Evolutionary conservation across 2,113 vertebrate genomes (phyloP).

Genomic region (Himantopus leucocephalus): DNA sequence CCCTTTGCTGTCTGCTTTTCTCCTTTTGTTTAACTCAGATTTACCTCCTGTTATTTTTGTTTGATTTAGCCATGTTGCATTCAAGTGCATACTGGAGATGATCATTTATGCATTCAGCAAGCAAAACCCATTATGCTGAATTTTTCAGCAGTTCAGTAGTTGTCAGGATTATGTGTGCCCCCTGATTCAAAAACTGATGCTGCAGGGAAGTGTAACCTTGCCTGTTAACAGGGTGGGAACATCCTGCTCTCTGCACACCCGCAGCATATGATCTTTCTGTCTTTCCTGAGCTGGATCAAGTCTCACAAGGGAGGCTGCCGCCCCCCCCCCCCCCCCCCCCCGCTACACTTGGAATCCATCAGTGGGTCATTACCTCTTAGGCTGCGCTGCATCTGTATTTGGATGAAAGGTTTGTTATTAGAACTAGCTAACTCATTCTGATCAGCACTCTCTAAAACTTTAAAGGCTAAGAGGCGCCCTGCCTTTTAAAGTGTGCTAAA

Average conservation of each 20-base stretch:
- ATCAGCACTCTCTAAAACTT: conserved; percentile 33
- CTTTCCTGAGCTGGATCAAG: neutral
- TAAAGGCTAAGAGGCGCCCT: neutral
- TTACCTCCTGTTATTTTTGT: neutral
- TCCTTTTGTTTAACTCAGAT: neutral
- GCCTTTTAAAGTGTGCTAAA: conserved; percentile 34
- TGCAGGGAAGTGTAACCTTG: neutral
- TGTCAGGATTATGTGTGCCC: neutral
- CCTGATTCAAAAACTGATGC: neutral
- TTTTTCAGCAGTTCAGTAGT: neutral
- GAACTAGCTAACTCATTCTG: neutral
- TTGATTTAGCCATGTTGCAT: neutral
- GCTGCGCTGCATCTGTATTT: neutral
- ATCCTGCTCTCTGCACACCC: conserved; percentile 1
- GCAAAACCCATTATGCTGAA: neutral
- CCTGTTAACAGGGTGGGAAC: neutral
- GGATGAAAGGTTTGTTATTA: conserved; percentile 14
- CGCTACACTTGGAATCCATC: neutral
- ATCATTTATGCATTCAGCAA: neutral
- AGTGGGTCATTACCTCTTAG: neutral
- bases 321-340: no score
- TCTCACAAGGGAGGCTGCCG: neutral
- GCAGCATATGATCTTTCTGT: neutral
- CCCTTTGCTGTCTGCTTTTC: neutral
- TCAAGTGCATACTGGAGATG: neutral